These are phyloP conservation scores for Erebia epiphron DNA, from an alignment of 2,888 invertebrate species.

Conservation along the genomic window DNA sequence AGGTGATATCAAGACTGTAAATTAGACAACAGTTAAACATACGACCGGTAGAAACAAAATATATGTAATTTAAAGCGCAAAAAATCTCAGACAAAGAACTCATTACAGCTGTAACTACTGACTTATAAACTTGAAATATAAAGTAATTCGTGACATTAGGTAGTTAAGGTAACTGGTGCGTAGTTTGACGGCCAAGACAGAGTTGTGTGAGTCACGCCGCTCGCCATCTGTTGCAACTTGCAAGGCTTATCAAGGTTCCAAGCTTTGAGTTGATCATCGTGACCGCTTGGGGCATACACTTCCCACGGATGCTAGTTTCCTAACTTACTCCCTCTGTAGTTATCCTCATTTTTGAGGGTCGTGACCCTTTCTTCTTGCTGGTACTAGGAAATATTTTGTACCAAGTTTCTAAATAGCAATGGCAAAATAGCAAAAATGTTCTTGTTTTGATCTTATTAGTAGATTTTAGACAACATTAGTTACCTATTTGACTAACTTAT, in stretches of 20 bases:
- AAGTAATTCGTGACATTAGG: constrained; percentile 9
- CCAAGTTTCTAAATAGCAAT: no score
- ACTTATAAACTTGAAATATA: constrained; percentile 9
- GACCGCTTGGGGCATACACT: constrained; percentile 1
- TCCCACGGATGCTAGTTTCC: constrained; percentile 8
- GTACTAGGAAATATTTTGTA: no score
- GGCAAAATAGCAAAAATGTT: no score
- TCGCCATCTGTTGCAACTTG: constrained; percentile 68
- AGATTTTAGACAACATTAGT: no score
- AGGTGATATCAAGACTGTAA: no score
- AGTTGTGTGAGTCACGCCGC: constrained; percentile 59
- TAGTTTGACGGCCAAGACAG: constrained; percentile 32
- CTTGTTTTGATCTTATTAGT: no score
- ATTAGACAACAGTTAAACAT: neutral
- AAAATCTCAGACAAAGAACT: constrained; percentile 15
- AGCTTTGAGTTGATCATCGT: constrained; percentile 5
- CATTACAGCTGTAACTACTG: neutral
- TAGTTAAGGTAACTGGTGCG: constrained; percentile 11
- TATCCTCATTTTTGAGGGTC: no score
- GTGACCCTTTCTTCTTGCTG: no score
- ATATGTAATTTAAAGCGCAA: neutral
- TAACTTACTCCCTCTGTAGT: neutral
- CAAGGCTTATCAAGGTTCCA: constrained; percentile 47
- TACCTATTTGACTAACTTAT: no score
- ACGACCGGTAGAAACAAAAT: neutral